Conservation (phyloP, 2,797 vertebrate genomes). For the Tachyglossus aculeatus region DNA sequence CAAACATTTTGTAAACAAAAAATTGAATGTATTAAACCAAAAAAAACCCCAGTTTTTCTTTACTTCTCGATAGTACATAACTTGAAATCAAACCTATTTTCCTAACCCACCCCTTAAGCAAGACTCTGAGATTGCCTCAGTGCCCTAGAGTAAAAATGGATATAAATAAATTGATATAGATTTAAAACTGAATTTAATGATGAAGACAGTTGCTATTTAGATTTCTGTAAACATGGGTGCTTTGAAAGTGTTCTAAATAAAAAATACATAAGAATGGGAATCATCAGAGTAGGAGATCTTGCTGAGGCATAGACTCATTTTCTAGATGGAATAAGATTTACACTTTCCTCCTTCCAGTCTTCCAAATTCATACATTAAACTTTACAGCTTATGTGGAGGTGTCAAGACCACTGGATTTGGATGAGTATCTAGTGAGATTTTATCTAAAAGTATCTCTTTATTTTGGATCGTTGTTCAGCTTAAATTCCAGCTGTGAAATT, state of each 20-base stretch:
- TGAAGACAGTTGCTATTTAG: slow-evolving; percentile 18
- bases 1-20: slow-evolving; percentile 36
- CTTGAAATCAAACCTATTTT: slow-evolving; percentile 42
- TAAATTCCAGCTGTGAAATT: no score
- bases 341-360: slow-evolving; percentile 19
- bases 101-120: slow-evolving; percentile 4
- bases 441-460: background rate
- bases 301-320: background rate
- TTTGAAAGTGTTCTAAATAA: background rate
- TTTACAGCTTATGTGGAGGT: background rate
- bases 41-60: slow-evolving; percentile 46
- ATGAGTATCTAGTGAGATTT: slow-evolving; percentile 7
- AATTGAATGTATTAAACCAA: slow-evolving; percentile 31
- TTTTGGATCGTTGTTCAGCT: slow-evolving; percentile 34
- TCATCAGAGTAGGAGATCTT: background rate
- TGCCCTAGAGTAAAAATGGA: slow-evolving; percentile 1
- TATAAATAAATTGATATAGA: slow-evolving; percentile 9
- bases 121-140: background rate
- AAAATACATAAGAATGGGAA: slow-evolving; percentile 31
- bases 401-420: slow-evolving; percentile 20
- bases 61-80: slow-evolving; percentile 8
- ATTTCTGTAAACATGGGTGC: slow-evolving; percentile 7
- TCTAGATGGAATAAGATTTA: no score
- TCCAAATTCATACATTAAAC: slow-evolving; percentile 16
- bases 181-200: slow-evolving; percentile 11